Evolutionary conservation across 1,140 invertebrate species (phyloP).

Genomic region (Rhynchophorus ferrugineus): DNA sequence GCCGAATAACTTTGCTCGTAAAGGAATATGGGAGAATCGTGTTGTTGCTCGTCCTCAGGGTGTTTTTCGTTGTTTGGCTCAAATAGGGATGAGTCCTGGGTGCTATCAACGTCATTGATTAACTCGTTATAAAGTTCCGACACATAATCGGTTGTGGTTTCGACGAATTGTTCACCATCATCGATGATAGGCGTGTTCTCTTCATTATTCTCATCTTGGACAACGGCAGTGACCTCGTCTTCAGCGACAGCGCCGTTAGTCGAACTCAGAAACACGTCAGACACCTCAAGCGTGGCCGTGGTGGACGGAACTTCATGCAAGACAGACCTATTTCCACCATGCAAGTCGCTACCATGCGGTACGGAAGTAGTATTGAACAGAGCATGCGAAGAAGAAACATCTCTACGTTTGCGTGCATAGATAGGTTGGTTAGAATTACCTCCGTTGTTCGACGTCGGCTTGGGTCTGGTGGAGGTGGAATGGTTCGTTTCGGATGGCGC

Average conservation of each 20-base stretch:
- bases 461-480: slow-evolving; percentile 48
- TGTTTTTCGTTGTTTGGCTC: not conserved
- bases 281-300: slow-evolving; percentile 1
- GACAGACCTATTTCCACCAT: slow-evolving; percentile 28
- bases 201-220: not conserved
- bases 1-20: slow-evolving; percentile 42
- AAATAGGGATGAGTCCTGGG: slow-evolving; percentile 11
- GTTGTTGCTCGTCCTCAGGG: slow-evolving; percentile 37
- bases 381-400: slow-evolving; percentile 33
- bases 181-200: too few relatives aligned
- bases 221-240: not conserved
- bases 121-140: not conserved
- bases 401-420: slow-evolving; percentile 37
- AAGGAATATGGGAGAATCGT: slow-evolving; percentile 40
- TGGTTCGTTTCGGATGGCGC: slow-evolving; percentile 55
- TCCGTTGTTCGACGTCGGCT: slow-evolving; percentile 46
- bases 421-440: slow-evolving; percentile 45
- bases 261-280: slow-evolving; percentile 5
- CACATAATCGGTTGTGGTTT: not conserved
- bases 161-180: not conserved
- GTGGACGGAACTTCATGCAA: slow-evolving; percentile 14
- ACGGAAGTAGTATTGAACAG: slow-evolving; percentile 28
- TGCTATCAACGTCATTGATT: not conserved
- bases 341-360: slow-evolving; percentile 28
- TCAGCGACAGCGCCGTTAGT: slow-evolving; percentile 13